A percentile compares a stretch with the other conserved stretches of the same genome.
Conservation (phyloP, 1,140 invertebrate species). For the Telenomus remus region DNA sequence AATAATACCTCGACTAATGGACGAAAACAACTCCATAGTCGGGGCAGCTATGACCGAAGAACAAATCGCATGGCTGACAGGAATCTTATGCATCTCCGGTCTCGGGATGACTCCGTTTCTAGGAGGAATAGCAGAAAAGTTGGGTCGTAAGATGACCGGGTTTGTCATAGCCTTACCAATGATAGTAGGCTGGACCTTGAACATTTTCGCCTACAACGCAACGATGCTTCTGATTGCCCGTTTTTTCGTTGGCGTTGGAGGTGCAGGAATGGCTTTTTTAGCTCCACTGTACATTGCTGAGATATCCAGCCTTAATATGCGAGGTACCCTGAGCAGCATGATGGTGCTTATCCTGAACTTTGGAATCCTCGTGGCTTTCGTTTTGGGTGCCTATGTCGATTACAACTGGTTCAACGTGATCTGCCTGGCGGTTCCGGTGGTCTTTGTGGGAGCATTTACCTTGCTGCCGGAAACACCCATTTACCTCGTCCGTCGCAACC, state of each 20-base stretch:
- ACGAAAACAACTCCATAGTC: constrained; percentile 67
- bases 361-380: constrained; percentile 77
- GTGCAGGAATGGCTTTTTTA: constrained; percentile 74
- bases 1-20: constrained; percentile 71
- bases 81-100: constrained; percentile 67
- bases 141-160: constrained; percentile 69
- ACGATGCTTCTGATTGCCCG: constrained; percentile 64
- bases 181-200: constrained; percentile 66
- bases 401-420: constrained; percentile 73
- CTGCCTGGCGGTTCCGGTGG: constrained; percentile 69
- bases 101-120: constrained; percentile 61
- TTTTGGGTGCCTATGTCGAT: constrained; percentile 75
- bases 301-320: constrained; percentile 75
- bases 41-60: constrained; percentile 68
- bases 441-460: constrained; percentile 72
- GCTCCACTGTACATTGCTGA: constrained; percentile 79
- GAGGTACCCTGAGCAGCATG: constrained; percentile 77
- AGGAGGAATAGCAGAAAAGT: constrained; percentile 63
- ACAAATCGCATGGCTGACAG: constrained; percentile 73
- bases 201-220: constrained; percentile 63
- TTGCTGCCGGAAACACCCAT: constrained; percentile 79
- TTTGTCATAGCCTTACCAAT: constrained; percentile 61
- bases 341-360: constrained; percentile 75
- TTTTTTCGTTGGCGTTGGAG: constrained; percentile 73
- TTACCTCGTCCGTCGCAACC: constrained; percentile 68